Evolutionary conservation across 2,888 invertebrate species (phyloP), one percentile per base, ranked within the genome.

Genomic region (Celastrina argiolus): DNA sequence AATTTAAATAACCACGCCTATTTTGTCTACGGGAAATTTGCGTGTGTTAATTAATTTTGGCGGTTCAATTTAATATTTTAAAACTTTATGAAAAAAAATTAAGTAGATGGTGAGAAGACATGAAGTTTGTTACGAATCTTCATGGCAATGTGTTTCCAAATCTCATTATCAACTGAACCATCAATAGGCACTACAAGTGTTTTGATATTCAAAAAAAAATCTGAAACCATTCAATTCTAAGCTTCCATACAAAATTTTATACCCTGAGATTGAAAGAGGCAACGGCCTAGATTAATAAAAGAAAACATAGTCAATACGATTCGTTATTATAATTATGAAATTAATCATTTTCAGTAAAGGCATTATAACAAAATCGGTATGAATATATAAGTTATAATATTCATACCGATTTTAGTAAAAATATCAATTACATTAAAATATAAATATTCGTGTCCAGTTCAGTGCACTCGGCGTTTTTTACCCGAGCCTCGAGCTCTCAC

Each of bases 401-500:
- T 42, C 16, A 31, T 10, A 16, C 26, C 8, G 28, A 31, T 16
- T 16, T 16, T 16, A 58, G 8, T 8, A 61, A 61, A 61, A 61
- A 39, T 61, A 61, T 61, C 36, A 14, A 61, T 61, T 34, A 39
- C 61, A 61, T 36, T 26, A 22, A 18, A 61, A 61, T 22, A 61
- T 39, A 39, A 61, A 22, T 39, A 56, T 56, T 45, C 39, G 45
- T 31, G 59, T 61, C n/a, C 80, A 76, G 87, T 85, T 83, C 84
- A 86, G 73, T 85, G 88, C 87, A 84, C 83, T 76, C 73, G 81
- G 79, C 81, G 78, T 77, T 88, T 90, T 88, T 88, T 88, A 79
- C 83, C 73, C 75, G 78, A 75, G 76, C 78, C 75, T 74, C 78
- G 77, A 73, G 74, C 78, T 76, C 83, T 82, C 85, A 91, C 87